Evolutionary conservation across 2,113 vertebrate genomes (phyloP).

Genomic region (Epinephelus lanceolatus): DNA sequence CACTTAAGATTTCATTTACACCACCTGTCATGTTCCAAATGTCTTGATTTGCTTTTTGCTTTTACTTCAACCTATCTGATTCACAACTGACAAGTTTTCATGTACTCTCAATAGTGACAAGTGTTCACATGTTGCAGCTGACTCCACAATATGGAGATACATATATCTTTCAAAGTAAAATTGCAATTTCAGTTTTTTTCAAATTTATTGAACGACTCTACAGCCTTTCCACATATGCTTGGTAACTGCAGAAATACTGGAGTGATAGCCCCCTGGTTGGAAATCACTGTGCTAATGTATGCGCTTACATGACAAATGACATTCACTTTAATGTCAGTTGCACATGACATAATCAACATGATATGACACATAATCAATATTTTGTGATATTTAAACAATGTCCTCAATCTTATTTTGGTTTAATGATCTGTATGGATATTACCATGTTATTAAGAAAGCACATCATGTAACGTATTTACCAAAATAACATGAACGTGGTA

Average conservation of each 20-base stretch:
- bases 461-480: neutral
- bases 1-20: neutral
- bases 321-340: neutral
- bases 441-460: neutral
- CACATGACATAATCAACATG: neutral
- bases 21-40: neutral
- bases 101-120: neutral
- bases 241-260: neutral
- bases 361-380: neutral
- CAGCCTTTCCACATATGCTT: no score
- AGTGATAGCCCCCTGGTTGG: no score
- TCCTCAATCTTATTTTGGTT: neutral
- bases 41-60: neutral
- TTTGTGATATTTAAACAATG: neutral
- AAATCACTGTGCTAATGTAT: neutral
- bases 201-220: neutral
- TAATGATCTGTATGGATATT: neutral
- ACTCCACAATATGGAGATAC: no score
- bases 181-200: neutral
- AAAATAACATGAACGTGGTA: neutral
- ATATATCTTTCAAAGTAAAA: neutral
- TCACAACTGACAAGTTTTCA: neutral
- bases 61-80: neutral
- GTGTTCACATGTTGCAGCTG: neutral
- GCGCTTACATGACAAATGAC: neutral